Evolutionary conservation across 2,888 invertebrate species (phyloP), one percentile per base, ranked within the genome.

Genomic region (Xestia rhomboidea): DNA sequence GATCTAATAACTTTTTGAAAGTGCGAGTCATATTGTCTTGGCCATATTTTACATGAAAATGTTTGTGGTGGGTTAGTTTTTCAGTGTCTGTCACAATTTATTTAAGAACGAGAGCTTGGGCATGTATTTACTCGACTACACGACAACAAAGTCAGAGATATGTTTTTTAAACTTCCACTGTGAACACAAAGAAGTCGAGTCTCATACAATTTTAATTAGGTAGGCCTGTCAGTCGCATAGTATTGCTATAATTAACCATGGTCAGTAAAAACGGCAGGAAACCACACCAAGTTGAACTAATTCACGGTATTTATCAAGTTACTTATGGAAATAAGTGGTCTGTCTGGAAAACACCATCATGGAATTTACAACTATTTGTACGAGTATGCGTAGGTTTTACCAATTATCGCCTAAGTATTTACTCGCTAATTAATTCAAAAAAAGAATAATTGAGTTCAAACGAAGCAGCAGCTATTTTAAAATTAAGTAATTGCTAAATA

Each of bases 231-330:
- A 69, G 27, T 63, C 27, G 34, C 44, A 38, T 77, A 44, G 27
- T 21, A 64, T 73, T 46, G 49, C n/a, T 34, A 64, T 51, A 51
- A 81, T 66, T 81, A 80, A 64, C 54, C 15, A 68, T 62, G 38
- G 62, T 51, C 54, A 71, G 60, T 66, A 41, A 62, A 44, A 60
- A 49, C 15, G 60, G 6, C 24, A 21, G 5, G 27, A 46, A 60
- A 57, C 30, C 66, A 27, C 44, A 66, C 46, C 13, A 68, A 82
- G 62, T 60, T n/a, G 27, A 69, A 62, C 24, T 15, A 34, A 44
- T 81, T 72, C 27, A 67, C 63, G 54, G 57, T 54, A 77, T 60
- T 78, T 68, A 76, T 68, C 27, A 75, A 77, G 73, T 85, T 74
- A 73, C 30, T 41, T 75, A 70, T 13, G 69, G 70, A 64, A 78